These are phyloP conservation scores for Beroe ovata DNA, from an alignment of 37 sponge, comb jelly and placozoan genomes.

Conservation along the genomic window DNA sequence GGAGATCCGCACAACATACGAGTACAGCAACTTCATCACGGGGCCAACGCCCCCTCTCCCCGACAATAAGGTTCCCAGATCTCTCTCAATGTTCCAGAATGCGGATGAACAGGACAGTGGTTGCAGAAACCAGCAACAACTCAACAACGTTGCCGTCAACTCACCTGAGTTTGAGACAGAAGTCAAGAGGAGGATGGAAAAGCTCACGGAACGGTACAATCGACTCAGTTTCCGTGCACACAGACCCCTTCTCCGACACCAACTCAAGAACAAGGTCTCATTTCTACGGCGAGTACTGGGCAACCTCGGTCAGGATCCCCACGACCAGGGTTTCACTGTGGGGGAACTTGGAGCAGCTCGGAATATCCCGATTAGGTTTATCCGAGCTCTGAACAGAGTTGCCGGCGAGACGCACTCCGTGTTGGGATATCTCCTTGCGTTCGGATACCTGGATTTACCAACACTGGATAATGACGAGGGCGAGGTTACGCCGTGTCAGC, in stretches of 20 bases:
- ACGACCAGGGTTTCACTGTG: background rate
- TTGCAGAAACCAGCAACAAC: background rate
- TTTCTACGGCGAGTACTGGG: slow-evolving; percentile 3
- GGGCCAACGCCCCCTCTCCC: background rate
- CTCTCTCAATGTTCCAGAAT: too few relatives aligned
- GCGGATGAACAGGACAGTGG: background rate
- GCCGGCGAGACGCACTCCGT: slow-evolving; percentile 20
- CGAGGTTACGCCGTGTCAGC: background rate
- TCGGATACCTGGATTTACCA: slow-evolving; percentile 12
- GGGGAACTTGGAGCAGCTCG: background rate
- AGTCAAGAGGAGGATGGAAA: background rate
- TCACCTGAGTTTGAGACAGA: slow-evolving; percentile 7
- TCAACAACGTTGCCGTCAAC: background rate
- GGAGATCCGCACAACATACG: background rate
- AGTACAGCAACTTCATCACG: slow-evolving; percentile 21
- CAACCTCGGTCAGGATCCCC: slow-evolving; percentile 26
- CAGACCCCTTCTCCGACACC: slow-evolving; percentile 1
- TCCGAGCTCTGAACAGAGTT: slow-evolving; percentile 29
- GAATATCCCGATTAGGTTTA: background rate
- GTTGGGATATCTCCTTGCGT: slow-evolving; percentile 31
- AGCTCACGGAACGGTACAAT: background rate
- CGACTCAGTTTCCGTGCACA: background rate
- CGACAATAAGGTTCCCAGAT: background rate
- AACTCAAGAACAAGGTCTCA: slow-evolving; percentile 21
- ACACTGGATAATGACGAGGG: background rate